Evolutionary conservation across 2,888 invertebrate genomes (phyloP).

Genomic region (Yponomeuta malinellus): DNA sequence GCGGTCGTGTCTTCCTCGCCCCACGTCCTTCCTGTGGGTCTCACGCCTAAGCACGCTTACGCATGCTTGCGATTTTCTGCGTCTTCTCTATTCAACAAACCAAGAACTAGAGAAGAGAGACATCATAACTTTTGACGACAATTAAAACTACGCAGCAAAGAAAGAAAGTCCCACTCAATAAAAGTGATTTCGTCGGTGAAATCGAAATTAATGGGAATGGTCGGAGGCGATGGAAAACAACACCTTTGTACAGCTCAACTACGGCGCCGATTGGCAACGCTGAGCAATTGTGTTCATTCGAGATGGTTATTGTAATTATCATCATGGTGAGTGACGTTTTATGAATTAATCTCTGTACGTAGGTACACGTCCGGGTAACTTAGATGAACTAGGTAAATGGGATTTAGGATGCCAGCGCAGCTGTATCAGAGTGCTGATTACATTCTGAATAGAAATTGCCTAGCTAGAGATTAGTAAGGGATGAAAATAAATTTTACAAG

Average conservation of each 20-base stretch:
- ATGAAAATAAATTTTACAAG: no score
- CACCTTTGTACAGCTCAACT: not conserved
- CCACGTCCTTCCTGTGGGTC: no score
- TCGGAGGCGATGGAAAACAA: not conserved
- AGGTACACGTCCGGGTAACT: not conserved
- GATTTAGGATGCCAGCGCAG: no score
- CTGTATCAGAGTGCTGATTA: no score
- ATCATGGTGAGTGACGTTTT: not conserved
- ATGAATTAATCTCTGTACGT: not conserved
- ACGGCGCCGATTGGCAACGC: not conserved
- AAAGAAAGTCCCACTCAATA: slow-evolving; percentile 1
- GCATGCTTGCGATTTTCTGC: no score
- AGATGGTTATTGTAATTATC: not conserved
- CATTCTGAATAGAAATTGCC: no score
- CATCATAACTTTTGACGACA: not conserved
- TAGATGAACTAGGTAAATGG: not conserved
- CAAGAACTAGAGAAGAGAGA: not conserved
- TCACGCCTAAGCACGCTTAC: no score
- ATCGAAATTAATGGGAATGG: slow-evolving; percentile 8
- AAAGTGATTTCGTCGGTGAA: slow-evolving; percentile 5
- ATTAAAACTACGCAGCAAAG: not conserved
- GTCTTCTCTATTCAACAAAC: no score
- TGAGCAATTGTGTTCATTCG: not conserved
- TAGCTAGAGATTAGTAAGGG: no score
- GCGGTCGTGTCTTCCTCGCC: no score